Base-by-base conservation (phyloP, 1,140 invertebrate species). In the Antheraea pernyi region DNA sequence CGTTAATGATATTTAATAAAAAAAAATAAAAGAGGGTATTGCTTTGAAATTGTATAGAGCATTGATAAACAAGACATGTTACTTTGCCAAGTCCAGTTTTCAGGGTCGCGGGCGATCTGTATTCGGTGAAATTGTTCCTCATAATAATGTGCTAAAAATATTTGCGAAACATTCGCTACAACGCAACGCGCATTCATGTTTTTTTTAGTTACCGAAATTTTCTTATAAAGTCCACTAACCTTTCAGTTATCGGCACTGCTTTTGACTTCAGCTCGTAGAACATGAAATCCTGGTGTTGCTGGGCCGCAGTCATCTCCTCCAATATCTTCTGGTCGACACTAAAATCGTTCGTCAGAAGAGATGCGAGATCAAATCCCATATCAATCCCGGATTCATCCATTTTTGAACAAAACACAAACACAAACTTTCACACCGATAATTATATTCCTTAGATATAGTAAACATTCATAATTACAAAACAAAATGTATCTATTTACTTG, bases 381-480 rank as follows among this genome's bases (percentile, higher is more conserved):
- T 96, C 95, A 81, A 96, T 95, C 60, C 95, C 95, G 71, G 95
- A 96, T 85, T 96, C 95, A 91, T 92, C 92, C 91, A 93, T 93
- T 86, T 88, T 93, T 77, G 66, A 80, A 84, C 79, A 75, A 76
- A 82, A 83, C 78, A 89, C 86, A 82, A 86, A 80, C 88, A 90
- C 86, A 76, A 84, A 86, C 83, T 90, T 74, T 81, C 75, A 71
- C 88, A 91, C 88, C 81, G 69, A 71, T 65, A 79, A 83, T 72
- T 75, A 71, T 72, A 74, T 48, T 59, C 19, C 46, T 53, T 16
- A 53, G 5, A 16, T 53, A 53, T 53, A 53, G 13, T 16, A 53
- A 53, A 53, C 46, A 53, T 46, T 65, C 60, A 68, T 74, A 69
- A 61, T 65, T 16, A 53, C 61, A 79, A 81, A 84, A 84, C 78